Evolutionary conservation across 30 jellyfish, hydroid and myxozoan species (phyloP).

Genomic region (Cassiopea andromeda): DNA sequence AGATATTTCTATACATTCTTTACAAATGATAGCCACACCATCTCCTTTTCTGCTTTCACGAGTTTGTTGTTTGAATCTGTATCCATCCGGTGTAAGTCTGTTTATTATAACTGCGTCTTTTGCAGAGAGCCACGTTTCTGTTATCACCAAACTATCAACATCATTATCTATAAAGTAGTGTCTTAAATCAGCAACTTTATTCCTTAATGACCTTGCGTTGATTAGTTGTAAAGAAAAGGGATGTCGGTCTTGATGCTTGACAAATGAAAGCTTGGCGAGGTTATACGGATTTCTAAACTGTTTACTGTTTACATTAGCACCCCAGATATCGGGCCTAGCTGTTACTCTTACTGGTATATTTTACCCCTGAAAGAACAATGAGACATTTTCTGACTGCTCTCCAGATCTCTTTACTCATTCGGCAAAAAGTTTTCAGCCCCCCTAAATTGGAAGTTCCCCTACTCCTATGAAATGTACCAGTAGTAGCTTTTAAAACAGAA

Average conservation of each 20-base stretch:
- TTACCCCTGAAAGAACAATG: neutral
- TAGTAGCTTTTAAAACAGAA: too few species aligned
- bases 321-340: conserved; percentile 9
- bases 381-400: too few species aligned
- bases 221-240: conserved; percentile 32
- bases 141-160: conserved; percentile 33
- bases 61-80: too few species aligned
- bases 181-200: conserved; percentile 44
- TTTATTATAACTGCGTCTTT: conserved; percentile 41
- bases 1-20: conserved; percentile 8
- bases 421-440: too few species aligned
- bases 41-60: too few species aligned
- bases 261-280: conserved; percentile 35
- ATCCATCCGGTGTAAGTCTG: too few species aligned
- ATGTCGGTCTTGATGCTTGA: conserved; percentile 5
- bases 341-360: conserved; percentile 54
- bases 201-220: conserved; percentile 50
- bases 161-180: conserved; percentile 20
- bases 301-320: neutral
- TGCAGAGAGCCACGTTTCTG: conserved; percentile 55
- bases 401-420: too few species aligned
- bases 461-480: too few species aligned
- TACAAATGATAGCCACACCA: too few species aligned
- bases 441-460: too few species aligned
- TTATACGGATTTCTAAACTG: conserved; percentile 19